Evolutionary conservation across 2,888 invertebrate genomes (phyloP).

Genomic region (Sesia bembeciformis): DNA sequence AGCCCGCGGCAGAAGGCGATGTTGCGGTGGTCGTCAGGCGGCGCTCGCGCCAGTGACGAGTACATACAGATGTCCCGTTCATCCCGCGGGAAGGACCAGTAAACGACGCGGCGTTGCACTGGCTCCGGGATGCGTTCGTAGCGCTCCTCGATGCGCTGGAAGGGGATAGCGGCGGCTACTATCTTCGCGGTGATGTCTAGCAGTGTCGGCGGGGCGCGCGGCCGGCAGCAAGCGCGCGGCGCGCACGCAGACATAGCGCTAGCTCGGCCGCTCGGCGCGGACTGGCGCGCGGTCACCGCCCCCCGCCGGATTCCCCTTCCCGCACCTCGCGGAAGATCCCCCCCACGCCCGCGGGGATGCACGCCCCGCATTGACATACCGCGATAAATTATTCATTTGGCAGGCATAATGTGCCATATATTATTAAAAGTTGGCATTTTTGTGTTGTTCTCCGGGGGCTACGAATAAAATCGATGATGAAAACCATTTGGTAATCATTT

Average conservation of each 20-base stretch:
- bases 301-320: slow-evolving; percentile 18
- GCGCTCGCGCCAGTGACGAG: slow-evolving; percentile 80
- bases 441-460: slow-evolving; percentile 44
- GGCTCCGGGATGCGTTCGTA: slow-evolving; percentile 92
- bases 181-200: slow-evolving; percentile 88
- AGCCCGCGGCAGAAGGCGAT: slow-evolving; percentile 90
- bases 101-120: slow-evolving; percentile 89
- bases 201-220: slow-evolving; percentile 81
- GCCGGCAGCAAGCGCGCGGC: slow-evolving; percentile 71
- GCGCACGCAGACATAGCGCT: slow-evolving; percentile 70
- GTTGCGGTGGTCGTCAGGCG: slow-evolving; percentile 82
- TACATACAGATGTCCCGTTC: slow-evolving; percentile 93
- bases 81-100: slow-evolving; percentile 91
- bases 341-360: slow-evolving; percentile 45
- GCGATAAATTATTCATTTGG: slow-evolving; percentile 71
- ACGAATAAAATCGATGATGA: slow-evolving; percentile 42
- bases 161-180: slow-evolving; percentile 89
- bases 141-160: slow-evolving; percentile 89
- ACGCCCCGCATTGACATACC: slow-evolving; percentile 65
- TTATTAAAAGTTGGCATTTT: slow-evolving; percentile 73
- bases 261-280: slow-evolving; percentile 70
- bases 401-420: slow-evolving; percentile 71
- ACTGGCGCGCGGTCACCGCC: slow-evolving; percentile 48
- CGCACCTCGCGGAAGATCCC: slow-evolving; percentile 14
- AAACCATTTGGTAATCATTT: slow-evolving; percentile 23